Percentiles rank a stretch among this genome's conserved stretches.
Evolutionary conservation across 2,888 invertebrate genomes (phyloP).

Genomic region (Sarcophaga carnaria): DNA sequence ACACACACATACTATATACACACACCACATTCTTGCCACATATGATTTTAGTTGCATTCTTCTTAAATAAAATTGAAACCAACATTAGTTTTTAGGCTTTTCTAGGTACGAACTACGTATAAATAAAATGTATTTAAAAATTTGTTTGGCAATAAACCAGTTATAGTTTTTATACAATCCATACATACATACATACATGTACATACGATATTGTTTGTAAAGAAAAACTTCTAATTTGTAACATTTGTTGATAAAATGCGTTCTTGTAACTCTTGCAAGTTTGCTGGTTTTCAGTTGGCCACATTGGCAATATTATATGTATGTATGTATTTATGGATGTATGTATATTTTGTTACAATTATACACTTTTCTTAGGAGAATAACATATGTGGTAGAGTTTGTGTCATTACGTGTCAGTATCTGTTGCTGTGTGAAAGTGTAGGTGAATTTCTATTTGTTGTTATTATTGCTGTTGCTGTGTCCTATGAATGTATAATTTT

Average conservation of each 20-base stretch:
- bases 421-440: slow-evolving; percentile 12
- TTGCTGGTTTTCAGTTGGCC: not conserved
- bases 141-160: slow-evolving; percentile 4
- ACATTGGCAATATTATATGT: not conserved
- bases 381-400: slow-evolving; percentile 3
- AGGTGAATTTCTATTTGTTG: not conserved
- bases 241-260: no score
- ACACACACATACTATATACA: not conserved
- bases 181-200: not conserved
- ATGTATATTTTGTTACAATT: slow-evolving; percentile 1
- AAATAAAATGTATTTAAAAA: not conserved
- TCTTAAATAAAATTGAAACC: slow-evolving; percentile 17
- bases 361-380: not conserved
- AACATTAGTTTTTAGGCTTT: slow-evolving; percentile 18
- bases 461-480: not conserved
- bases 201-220: not conserved
- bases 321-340: slow-evolving; percentile 1
- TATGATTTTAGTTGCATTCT: slow-evolving; percentile 5
- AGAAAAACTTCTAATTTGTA: not conserved
- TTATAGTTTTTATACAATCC: not conserved
- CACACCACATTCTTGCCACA: not conserved
- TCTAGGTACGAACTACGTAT: not conserved
- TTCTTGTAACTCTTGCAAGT: not conserved
- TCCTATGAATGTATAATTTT: slow-evolving; percentile 43
- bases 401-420: not conserved